A percentile compares a stretch with the other conserved stretches of the same genome.
Conservation (phyloP, 2,113 vertebrate species). For the Pholis gunnellus region DNA sequence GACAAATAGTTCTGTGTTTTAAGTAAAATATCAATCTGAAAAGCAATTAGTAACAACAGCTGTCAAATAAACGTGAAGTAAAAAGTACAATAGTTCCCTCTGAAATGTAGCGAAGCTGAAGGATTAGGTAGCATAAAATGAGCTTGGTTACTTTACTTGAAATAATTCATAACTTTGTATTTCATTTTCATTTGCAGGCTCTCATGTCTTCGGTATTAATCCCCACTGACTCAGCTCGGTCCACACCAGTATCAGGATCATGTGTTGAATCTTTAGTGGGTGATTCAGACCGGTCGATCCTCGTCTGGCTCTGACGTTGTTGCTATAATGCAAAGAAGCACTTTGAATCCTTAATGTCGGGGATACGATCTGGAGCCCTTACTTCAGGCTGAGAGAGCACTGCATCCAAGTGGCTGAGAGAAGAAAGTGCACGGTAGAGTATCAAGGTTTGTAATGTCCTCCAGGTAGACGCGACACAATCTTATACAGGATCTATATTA, state of each 20-base stretch:
- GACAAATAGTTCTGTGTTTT: neutral
- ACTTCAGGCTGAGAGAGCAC: constrained; percentile 50
- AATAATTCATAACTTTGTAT: neutral
- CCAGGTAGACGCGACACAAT: neutral
- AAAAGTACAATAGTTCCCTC: neutral
- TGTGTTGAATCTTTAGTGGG: constrained; percentile 60
- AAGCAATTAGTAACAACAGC: neutral
- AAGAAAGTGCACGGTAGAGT: constrained; percentile 27
- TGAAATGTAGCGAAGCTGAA: neutral
- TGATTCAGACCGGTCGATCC: constrained; percentile 64
- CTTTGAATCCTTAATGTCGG: constrained; percentile 19
- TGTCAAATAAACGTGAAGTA: neutral
- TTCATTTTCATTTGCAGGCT: neutral
- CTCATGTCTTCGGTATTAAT: neutral
- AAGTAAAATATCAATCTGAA: neutral
- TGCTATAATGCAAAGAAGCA: constrained; percentile 3
- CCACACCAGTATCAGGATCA: constrained; percentile 13
- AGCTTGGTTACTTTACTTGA: neutral
- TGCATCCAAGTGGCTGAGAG: constrained; percentile 66
- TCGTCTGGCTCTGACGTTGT: constrained; percentile 60
- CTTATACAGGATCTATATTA: neutral
- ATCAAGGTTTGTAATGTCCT: neutral
- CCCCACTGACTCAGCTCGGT: constrained; percentile 21
- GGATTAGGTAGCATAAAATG: neutral
- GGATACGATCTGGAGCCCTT: neutral